These are phyloP conservation scores for Chloropsis cyanopogon DNA, from an alignment of 2,113 vertebrate species.

Conservation along the genomic window DNA sequence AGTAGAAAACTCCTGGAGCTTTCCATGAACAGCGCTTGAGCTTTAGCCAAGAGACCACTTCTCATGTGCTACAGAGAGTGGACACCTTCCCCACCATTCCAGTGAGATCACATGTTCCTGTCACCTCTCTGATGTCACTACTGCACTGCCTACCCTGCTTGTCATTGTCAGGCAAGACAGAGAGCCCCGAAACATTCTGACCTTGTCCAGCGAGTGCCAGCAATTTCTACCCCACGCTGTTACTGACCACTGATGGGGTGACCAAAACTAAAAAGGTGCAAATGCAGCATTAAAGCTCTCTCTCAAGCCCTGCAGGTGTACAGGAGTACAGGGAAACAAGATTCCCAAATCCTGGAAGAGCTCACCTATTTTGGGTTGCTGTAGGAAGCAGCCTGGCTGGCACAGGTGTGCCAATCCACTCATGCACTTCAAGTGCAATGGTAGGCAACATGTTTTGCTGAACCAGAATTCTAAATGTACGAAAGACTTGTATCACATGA, in stretches of 20 bases:
- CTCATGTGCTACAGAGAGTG: fast-evolving
- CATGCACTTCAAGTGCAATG: neutral
- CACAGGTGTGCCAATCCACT: neutral
- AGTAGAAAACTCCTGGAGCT: neutral
- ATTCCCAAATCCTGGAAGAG: neutral
- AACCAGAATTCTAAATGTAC: neutral
- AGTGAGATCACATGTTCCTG: neutral
- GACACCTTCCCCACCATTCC: neutral
- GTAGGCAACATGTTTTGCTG: neutral
- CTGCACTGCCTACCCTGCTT: neutral
- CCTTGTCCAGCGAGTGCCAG: neutral
- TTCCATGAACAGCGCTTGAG: neutral
- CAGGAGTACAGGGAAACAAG: neutral
- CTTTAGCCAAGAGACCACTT: neutral
- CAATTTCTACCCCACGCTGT: fast-evolving
- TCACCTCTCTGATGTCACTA: neutral
- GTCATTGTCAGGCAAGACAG: neutral
- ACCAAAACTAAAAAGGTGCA: neutral
- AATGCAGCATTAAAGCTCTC: neutral
- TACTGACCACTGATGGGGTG: fast-evolving
- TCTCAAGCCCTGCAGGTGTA: neutral
- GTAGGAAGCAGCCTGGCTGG: neutral
- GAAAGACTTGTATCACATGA: neutral
- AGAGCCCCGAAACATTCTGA: neutral
- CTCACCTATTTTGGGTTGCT: neutral